These are phyloP conservation scores for Temnothorax ravouxi DNA, from an alignment of 2,888 invertebrate species.

Conservation along the genomic window DNA sequence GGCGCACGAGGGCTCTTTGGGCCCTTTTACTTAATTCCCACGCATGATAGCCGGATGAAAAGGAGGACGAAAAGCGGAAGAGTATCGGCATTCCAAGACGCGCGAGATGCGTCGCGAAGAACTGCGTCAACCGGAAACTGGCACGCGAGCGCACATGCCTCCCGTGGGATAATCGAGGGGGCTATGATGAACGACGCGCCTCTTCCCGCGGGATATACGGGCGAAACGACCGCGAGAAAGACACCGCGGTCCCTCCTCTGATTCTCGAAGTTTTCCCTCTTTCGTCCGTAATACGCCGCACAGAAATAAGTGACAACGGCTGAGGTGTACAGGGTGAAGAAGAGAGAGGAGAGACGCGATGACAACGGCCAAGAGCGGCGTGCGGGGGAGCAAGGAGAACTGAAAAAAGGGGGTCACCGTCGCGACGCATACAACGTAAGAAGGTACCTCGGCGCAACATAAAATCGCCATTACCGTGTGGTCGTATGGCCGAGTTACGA, in stretches of 20 bases:
- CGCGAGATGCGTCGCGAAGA: constrained; percentile 5
- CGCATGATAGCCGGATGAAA: background rate
- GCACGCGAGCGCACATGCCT: constrained; percentile 58
- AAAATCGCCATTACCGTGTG: constrained; percentile 81
- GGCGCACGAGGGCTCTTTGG: constrained; percentile 3
- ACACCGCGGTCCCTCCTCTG: constrained; percentile 40
- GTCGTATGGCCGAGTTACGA: constrained; percentile 76
- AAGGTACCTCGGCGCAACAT: constrained; percentile 74
- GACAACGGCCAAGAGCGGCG: constrained; percentile 15
- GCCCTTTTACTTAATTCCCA: constrained; percentile 56
- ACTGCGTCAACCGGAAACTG: constrained; percentile 53
- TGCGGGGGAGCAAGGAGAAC: background rate
- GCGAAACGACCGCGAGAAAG: constrained; percentile 67
- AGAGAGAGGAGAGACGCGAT: background rate
- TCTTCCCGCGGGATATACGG: constrained; percentile 66
- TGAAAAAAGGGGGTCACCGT: constrained; percentile 55
- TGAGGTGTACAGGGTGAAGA: constrained; percentile 1
- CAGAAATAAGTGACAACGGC: constrained; percentile 46
- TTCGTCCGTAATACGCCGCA: constrained; percentile 66
- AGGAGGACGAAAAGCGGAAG: constrained; percentile 1
- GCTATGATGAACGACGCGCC: constrained; percentile 74
- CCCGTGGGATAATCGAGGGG: constrained; percentile 76
- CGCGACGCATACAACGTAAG: constrained; percentile 59
- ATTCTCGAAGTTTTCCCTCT: constrained; percentile 69
- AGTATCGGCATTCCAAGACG: background rate